Base-by-base conservation (phyloP, 2,888 invertebrate genomes). In the Tortricodes alternella region DNA sequence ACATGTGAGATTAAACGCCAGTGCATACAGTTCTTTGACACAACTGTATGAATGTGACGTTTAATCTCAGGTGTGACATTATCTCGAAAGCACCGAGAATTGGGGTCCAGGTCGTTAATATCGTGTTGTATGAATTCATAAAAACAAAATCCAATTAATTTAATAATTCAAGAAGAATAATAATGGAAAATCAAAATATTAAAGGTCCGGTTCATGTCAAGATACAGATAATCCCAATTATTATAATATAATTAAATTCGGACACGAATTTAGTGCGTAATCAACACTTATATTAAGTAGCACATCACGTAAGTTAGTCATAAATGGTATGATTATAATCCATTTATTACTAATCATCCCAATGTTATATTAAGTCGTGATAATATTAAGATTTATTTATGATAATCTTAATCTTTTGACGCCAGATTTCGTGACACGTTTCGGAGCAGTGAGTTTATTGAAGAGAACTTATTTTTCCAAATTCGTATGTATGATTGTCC, bases 291-390 rank as follows among this genome's bases (percentile, higher is more conserved):
- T 39, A 8, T 39, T 53, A 34, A 53, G 48, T 48, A 41, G 39
- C 53, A 19, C 13, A 23, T 41, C 53, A 53, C 48, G 48, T 15
- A 38, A 19, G 29, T 23, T 29, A 5, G 9, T 15, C 46, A 19
- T 41, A 53, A 53, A 53, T 24, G 24, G 39, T 53, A 48, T 53
- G 34, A 53, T 53, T 53, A 53, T 53, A 53, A 44, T 46, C 46
- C 53, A 41, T 53, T 48, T 41, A 46, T 19, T 37, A 49, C 53
- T 53, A 53, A 53, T 48, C 34, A 41, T 41, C 15, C 15, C 53
- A 48, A 53, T 53, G 48, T 48, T 41, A 27, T 46, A 39, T 39
- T 39, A 48, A 48, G 18, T 53, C 53, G 48, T 53, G 53, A 53
- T 41, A 38, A 13, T 13, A 35, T 48, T 41, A 16, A 27, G 24